Base-by-base conservation (phyloP, 2,113 vertebrate genomes). In the Psephotus haematonotus region DNA sequence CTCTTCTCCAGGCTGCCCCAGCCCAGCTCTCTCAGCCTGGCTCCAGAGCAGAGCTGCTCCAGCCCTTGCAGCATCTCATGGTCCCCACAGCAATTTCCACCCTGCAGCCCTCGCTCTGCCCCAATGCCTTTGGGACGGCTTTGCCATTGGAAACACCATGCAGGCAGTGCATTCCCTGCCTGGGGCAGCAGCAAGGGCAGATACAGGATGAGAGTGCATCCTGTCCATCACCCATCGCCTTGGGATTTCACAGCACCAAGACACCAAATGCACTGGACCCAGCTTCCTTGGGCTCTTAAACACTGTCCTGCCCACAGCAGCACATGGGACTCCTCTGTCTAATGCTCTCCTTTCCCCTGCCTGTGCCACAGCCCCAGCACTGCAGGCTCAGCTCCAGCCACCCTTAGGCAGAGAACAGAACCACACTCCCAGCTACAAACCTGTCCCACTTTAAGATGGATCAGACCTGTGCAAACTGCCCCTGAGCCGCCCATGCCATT, bases 311-410 rank as follows among this genome's bases (percentile, higher is more conserved):
- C 39, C 65, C 24, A 29, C 25, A 7, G 17, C 57, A 80, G 77
- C 23, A 0, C 1, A 0, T 7, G 23, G 43, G 3, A 23, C 10
- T 28, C 33, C 37, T 16, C 67, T 43, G 0, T 6, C 17, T 1
- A 3, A 55, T 64, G 63, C 23, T 64, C 57, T 35, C 7, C 0
- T 57, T 31, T 49, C 35, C 39, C 47, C 35, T 64, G 43, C 50
- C 46, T 49, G 3, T 0, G 0, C 23, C 3, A 3, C 49, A 70
- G 39, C 22, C 20, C 29, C 2, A 0, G 55, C 29, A 10, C 47
- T 2, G 17, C 15, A 2, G 46, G 60, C 53, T n/a, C 62, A 4
- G 5, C 4, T 12, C 17, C 0, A 0, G 39, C 13, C 6, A 18
- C 20, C 39, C 59, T 17, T 3, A 0, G 1, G 20, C 57, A 22